These are phyloP conservation scores for Emys orbicularis DNA, from an alignment of 2,797 vertebrate genomes.

Conservation along the genomic window DNA sequence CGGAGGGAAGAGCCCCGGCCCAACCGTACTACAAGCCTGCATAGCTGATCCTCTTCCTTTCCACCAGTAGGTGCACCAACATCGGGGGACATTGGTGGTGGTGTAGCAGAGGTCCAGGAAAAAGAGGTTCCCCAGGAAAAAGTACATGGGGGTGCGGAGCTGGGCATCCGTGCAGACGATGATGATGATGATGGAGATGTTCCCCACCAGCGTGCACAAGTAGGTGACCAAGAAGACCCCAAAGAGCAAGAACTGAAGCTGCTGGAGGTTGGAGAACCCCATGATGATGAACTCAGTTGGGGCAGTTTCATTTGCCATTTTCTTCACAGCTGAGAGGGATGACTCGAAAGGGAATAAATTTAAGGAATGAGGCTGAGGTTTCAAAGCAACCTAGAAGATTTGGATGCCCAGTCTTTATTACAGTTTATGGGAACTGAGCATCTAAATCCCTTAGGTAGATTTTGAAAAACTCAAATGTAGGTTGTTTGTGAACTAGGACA, in stretches of 20 bases:
- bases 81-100: slow-evolving; percentile 71
- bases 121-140: slow-evolving; percentile 61
- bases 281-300: slow-evolving; percentile 60
- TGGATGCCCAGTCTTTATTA: not conserved
- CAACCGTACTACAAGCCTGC: too few relatives aligned
- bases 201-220: slow-evolving; percentile 56
- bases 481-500: not conserved
- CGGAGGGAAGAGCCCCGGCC: too few relatives aligned
- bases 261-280: slow-evolving; percentile 50
- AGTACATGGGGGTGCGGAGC: slow-evolving; percentile 61
- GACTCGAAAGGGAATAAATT: not conserved
- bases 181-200: slow-evolving; percentile 54
- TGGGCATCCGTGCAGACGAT: slow-evolving; percentile 7
- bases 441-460: not conserved
- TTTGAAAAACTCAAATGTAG: not conserved
- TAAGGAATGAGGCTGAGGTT: not conserved
- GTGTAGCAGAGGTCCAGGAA: slow-evolving; percentile 71
- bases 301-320: slow-evolving; percentile 52
- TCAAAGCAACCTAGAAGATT: not conserved
- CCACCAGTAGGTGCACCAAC: slow-evolving; percentile 55
- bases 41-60: slow-evolving; percentile 59
- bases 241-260: slow-evolving; percentile 49
- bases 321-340: not conserved
- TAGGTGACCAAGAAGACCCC: slow-evolving; percentile 53
- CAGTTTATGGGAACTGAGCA: not conserved